Evolutionary conservation across 2,113 vertebrate species (phyloP), one percentile per base, ranked within the genome.

Genomic region (Hiodon alosoides): DNA sequence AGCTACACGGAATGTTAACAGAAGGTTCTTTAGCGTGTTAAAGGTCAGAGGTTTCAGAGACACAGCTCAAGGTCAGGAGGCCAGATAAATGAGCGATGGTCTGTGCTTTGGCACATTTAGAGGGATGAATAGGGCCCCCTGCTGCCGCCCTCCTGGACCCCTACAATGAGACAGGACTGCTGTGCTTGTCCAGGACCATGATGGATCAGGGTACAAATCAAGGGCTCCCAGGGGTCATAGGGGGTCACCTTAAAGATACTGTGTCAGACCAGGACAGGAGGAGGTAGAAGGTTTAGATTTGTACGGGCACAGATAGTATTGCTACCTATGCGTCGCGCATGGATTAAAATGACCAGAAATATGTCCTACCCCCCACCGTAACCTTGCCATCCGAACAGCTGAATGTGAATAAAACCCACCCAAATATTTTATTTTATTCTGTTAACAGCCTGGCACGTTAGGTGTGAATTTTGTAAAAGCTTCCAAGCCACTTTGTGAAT

Each of bases 191-290:
- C 79, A 77, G 83, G 86, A 85, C 80, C 72, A 81, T 73, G 82
- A 90, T 87, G 81, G 84, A 91, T 83, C 83, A 84, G 77, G 85
- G 72, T 55, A 85, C 59, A 90, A 91, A 90, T 90, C 87, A 86
- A 86, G 77, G 78, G 78, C 77, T 77, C 81, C 73, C 75, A 66
- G 80, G 31, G 79, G 76, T 83, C 77, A 83, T 55, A 57, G 76
- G 79, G 83, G 85, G 88, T 82, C 82, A 71, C 75, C 77, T 6
- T 67, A 78, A 79, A 77, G 80, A 78, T 71, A 64, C 31, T 48
- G 50, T 73, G 64, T 72, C 68, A 64, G 58, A 80, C 78, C 14
- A n/a, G 53, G 77, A 77, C 0, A 51, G 81, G 76, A 55, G 57
- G 72, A 46, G 75, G 47, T 54, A 64, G 54, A 16, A 10, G 69